Base-by-base conservation (phyloP, 2,888 invertebrate species). In the Listrodromus nycthemerus region DNA sequence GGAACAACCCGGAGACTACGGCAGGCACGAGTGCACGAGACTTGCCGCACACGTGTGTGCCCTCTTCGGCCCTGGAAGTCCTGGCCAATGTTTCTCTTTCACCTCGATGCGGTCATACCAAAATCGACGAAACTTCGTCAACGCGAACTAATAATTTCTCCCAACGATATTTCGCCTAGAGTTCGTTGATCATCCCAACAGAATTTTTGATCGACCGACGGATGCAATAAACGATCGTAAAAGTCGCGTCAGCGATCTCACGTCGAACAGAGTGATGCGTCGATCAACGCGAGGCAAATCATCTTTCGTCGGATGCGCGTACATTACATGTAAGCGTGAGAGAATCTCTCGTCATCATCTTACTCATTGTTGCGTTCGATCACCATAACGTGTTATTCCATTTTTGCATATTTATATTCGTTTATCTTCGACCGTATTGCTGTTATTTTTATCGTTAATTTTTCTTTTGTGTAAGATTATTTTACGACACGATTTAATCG, bases 41-140 rank as follows among this genome's bases (percentile, higher is more conserved):
- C 41, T 52, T 50, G 41, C 33, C 37, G 61, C 27, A 45, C 80
- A 80, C 80, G 80, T 80, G 80, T 70, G 52, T 41, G 41, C 13
- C 24, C 10, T 41, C 66, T 19, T 58, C 58, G 48, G 52, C 73
- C 41, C 61, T 13, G 5, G 30, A 30, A 27, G 2, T 3, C 58
- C 13, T 37, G 2, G 27, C 8, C 7, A 27, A 0, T 27, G 30
- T 58, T 5, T 10, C 45, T 24, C 6, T 4, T 41, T 27, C 27
- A n/a, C 5, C 21, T 5, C 69, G 30, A 50, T 48, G 24, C 55
- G 13, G 10, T 4, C 1, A 52, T 1, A 24, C 55, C 3, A 55
- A 24, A 5, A 10, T 10, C 55, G 1, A 1, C 3, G 41, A 45
- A 55, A 55, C 24, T 55, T 52, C 52, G 52, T 21, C 52, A 7